phyloP scores from a whole-genome alignment of 2,888 invertebrate species.

The Ypsolopha scabrella region DNA sequence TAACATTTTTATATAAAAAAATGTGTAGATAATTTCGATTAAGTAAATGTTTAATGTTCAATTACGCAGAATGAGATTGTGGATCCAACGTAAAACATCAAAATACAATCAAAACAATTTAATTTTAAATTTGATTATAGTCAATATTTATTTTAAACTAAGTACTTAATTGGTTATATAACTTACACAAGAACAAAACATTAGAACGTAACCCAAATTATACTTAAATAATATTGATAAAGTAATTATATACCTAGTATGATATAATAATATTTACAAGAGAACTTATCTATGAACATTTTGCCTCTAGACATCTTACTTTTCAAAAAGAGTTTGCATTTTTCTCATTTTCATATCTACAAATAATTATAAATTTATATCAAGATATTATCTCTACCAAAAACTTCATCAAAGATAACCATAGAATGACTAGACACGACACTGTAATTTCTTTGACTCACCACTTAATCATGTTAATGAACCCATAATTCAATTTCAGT shows the following conservation, averaged over 20 bases:
- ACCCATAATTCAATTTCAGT: neutral
- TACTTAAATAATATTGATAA: neutral
- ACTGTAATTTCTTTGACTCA: too few species aligned
- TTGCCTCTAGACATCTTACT: too few species aligned
- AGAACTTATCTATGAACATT: too few species aligned
- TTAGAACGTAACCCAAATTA: neutral
- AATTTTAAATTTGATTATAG: neutral
- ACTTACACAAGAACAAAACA: neutral
- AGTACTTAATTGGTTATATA: too few species aligned
- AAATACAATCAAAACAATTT: neutral
- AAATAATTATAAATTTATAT: too few species aligned
- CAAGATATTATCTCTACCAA: too few species aligned
- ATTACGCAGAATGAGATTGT: neutral
- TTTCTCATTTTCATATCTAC: too few species aligned
- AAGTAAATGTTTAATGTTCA: neutral
- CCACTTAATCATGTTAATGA: neutral
- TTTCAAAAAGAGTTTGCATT: too few species aligned
- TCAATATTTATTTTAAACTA: neutral
- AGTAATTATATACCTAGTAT: neutral
- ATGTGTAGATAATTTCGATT: too few species aligned
- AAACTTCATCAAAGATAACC: too few species aligned
- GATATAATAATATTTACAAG: slow-evolving; percentile 5
- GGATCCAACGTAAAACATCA: neutral
- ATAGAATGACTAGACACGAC: too few species aligned
- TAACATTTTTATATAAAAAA: too few species aligned